These are phyloP conservation scores for Nemopilema nomurai DNA, from an alignment of 30 jellyfish, hydroid and myxozoan species.

Conservation along the genomic window DNA sequence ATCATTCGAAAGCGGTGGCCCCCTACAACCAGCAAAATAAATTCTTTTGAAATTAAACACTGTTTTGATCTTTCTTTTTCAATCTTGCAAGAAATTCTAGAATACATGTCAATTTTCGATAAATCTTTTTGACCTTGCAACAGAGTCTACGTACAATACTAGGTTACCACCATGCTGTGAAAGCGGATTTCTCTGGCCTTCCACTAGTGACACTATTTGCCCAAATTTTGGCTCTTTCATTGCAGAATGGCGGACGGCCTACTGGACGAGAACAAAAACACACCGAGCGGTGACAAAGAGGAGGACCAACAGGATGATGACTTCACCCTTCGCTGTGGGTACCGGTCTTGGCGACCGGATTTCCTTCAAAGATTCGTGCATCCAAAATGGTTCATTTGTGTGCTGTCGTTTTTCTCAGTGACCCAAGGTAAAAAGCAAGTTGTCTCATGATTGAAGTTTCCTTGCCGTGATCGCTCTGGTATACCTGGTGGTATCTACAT, in stretches of 20 bases:
- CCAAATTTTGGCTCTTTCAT: background rate
- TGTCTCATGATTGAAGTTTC: background rate
- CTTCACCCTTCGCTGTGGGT: constrained; percentile 64
- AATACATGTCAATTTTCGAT: too few species aligned
- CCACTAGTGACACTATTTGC: background rate
- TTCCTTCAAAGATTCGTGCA: constrained; percentile 76
- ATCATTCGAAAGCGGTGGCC: background rate
- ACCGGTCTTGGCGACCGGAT: constrained; percentile 87
- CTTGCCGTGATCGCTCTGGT: background rate
- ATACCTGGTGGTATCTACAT: background rate
- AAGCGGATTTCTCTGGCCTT: background rate
- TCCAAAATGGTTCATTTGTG: constrained; percentile 73
- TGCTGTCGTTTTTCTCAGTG: constrained; percentile 61
- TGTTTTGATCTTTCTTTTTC: background rate
- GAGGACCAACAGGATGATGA: constrained; percentile 14
- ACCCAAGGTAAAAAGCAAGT: constrained; percentile 67
- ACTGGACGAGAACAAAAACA: constrained; percentile 44
- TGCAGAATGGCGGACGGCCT: constrained; percentile 56
- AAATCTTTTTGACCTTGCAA: background rate
- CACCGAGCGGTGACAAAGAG: constrained; percentile 5
- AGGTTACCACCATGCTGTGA: background rate
- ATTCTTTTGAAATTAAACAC: background rate
- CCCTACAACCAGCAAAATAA: background rate
- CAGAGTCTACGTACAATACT: background rate
- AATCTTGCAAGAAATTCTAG: background rate